These are phyloP conservation scores for Carollia perspicillata DNA, from an alignment of 2,113 vertebrate species.

Conservation along the genomic window DNA sequence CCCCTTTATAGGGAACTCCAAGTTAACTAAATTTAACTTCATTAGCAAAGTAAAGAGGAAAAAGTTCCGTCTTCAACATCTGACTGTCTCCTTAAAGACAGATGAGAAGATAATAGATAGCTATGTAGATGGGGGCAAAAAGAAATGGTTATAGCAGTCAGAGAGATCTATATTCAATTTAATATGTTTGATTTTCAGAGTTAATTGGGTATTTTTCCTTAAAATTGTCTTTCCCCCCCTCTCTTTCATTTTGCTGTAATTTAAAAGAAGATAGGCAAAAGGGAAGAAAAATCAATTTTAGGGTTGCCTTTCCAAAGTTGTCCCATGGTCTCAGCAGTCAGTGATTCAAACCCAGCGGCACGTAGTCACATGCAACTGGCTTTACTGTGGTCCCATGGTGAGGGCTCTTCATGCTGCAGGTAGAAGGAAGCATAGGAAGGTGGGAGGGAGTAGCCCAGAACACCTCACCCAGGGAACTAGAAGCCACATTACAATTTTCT, in stretches of 20 bases:
- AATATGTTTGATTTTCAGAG: slow-evolving; percentile 68
- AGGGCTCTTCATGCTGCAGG: not conserved
- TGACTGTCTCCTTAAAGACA: slow-evolving; percentile 49
- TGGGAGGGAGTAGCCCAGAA: not conserved
- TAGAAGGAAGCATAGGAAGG: not conserved
- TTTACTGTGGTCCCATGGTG: not conserved
- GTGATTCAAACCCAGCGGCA: not conserved
- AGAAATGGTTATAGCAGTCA: slow-evolving; percentile 38
- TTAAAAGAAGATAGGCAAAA: slow-evolving; percentile 50
- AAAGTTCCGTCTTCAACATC: slow-evolving; percentile 14
- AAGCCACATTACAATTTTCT: not conserved
- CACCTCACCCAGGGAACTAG: not conserved
- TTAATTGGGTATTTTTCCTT: slow-evolving; percentile 70
- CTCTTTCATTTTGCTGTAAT: slow-evolving; percentile 54
- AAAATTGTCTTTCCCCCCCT: slow-evolving; percentile 55
- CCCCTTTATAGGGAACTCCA: not conserved
- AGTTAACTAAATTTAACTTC: slow-evolving; percentile 52
- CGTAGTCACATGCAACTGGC: not conserved
- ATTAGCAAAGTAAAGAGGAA: not conserved
- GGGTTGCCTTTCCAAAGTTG: slow-evolving; percentile 52
- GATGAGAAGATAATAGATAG: slow-evolving; percentile 9
- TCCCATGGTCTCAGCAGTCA: not conserved
- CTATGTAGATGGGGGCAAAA: slow-evolving; percentile 33
- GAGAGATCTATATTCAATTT: slow-evolving; percentile 63
- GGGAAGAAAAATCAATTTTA: slow-evolving; percentile 45